These are phyloP conservation scores for Polyploca ridens DNA, from an alignment of 2,888 invertebrate species.

Conservation along the genomic window DNA sequence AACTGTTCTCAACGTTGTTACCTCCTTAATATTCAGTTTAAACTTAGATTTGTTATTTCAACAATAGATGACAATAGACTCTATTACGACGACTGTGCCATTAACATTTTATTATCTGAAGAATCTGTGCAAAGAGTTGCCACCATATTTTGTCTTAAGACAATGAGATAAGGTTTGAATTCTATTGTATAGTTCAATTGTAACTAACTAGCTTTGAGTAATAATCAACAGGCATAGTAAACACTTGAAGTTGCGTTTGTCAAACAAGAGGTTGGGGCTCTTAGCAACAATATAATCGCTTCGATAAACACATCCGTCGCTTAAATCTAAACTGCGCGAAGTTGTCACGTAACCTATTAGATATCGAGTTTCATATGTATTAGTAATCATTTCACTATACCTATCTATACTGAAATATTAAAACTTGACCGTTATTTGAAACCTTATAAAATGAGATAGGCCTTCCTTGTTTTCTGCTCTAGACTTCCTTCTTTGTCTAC, in stretches of 20 bases:
- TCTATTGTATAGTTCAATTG: not conserved
- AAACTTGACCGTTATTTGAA: too few species aligned
- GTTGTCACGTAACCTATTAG: slow-evolving; percentile 50
- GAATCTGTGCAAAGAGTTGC: not conserved
- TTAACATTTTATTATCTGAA: slow-evolving; percentile 1
- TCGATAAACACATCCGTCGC: slow-evolving; percentile 36
- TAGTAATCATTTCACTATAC: not conserved
- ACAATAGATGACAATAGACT: slow-evolving; percentile 2
- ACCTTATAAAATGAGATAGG: too few species aligned
- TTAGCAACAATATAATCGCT: slow-evolving; percentile 40
- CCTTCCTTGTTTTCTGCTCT: too few species aligned
- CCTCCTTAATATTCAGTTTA: slow-evolving; percentile 4
- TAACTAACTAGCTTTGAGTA: slow-evolving; percentile 1
- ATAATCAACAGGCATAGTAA: slow-evolving; percentile 7
- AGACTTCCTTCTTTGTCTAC: too few species aligned
- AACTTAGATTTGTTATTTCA: not conserved
- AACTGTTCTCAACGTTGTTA: not conserved
- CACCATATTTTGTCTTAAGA: not conserved
- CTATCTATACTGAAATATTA: too few species aligned
- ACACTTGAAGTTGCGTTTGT: slow-evolving; percentile 17
- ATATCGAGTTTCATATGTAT: slow-evolving; percentile 22
- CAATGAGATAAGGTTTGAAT: not conserved
- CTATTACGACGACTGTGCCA: not conserved
- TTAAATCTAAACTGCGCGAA: slow-evolving; percentile 41
- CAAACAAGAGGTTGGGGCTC: slow-evolving; percentile 35